Conservation (phyloP, 30 jellyfish, hydroid and myxozoan species). For the Catostylus mosaicus region DNA sequence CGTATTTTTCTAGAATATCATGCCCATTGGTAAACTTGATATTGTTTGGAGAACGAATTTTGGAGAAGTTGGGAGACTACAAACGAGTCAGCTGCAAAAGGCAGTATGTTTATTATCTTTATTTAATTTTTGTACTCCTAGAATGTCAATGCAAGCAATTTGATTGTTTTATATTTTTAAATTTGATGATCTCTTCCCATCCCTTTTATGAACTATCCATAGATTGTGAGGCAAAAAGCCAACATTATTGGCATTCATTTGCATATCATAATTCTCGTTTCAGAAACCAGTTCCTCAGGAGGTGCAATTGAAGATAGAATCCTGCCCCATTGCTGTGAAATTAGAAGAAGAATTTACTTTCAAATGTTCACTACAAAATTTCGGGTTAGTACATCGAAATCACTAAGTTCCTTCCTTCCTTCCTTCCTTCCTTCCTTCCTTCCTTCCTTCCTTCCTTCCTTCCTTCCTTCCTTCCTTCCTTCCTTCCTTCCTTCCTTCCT, state of each 20-base stretch:
- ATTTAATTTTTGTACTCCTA: too few relatives aligned
- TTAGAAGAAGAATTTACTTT: slow-evolving; percentile 76
- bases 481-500: not conserved
- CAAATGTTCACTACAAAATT: slow-evolving; percentile 76
- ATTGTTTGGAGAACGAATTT: slow-evolving; percentile 93
- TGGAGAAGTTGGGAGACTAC: slow-evolving; percentile 95
- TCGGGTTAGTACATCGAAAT: slow-evolving; percentile 43
- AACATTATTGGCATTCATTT: too few relatives aligned
- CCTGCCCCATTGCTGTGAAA: slow-evolving; percentile 78
- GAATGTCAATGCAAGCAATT: too few relatives aligned
- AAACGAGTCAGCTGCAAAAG: slow-evolving; percentile 92
- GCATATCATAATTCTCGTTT: too few relatives aligned
- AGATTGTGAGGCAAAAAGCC: too few relatives aligned
- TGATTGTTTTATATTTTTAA: too few relatives aligned
- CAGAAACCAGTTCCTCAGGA: slow-evolving; percentile 73
- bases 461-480: not conserved
- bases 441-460: not conserved
- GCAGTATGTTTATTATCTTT: slow-evolving; percentile 28
- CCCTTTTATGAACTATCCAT: too few relatives aligned
- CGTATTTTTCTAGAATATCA: slow-evolving; percentile 51
- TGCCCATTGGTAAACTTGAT: slow-evolving; percentile 87
- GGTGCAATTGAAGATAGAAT: slow-evolving; percentile 59
- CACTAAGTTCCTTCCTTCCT: not conserved
- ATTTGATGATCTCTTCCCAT: too few relatives aligned
- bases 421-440: not conserved